Evolutionary conservation across 1,140 invertebrate genomes (phyloP), one percentile per base, ranked within the genome.

Genomic region (Drosophila persimilis): DNA sequence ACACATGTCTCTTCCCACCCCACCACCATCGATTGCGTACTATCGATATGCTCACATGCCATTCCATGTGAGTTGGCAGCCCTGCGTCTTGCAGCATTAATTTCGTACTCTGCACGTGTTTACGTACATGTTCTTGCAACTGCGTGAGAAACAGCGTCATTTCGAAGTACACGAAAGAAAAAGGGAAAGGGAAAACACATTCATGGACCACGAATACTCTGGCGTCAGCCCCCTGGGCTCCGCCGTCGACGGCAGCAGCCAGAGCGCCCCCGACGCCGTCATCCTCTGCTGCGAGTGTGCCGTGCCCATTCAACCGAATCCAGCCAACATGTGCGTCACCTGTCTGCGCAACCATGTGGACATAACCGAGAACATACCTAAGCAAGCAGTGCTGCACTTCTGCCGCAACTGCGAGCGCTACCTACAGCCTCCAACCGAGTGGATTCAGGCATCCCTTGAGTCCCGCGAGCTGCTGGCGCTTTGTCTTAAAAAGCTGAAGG

Each of bases 361-460:
- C 88, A 99, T 99, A 43, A 98, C 98, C 22, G 97, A 98, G 91
- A 96, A 95, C 22, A 99, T 99, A 91, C 97, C 98, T 0, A 99
- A 99, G 92, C 97, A 99, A 93, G 96, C 94, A 0, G 96, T 95
- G 6, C 86, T 99, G 35, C 95, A 97, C 76, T 98, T 97, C 90
- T 99, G 98, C 89, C 95, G 95, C 92, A 96, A 96, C 55, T 99
- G 98, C 93, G 97, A 98, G 92, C 95, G 97, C 77, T 99, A 99
- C 93, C 92, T 99, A 6, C 96, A 99, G 88, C 98, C 98, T 44
- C 98, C 98, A 1, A 93, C 94, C 51, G 95, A 97, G 89, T 99
- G 99, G 99, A 92, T 99, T 15, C 93, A 94, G 13, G 98, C 97
- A 79, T 92, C 95, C 9, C 92, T 99, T 0, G 99, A 99, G 93